Evolutionary conservation across 1,140 invertebrate genomes (phyloP).

Genomic region (Penaeus indicus): DNA sequence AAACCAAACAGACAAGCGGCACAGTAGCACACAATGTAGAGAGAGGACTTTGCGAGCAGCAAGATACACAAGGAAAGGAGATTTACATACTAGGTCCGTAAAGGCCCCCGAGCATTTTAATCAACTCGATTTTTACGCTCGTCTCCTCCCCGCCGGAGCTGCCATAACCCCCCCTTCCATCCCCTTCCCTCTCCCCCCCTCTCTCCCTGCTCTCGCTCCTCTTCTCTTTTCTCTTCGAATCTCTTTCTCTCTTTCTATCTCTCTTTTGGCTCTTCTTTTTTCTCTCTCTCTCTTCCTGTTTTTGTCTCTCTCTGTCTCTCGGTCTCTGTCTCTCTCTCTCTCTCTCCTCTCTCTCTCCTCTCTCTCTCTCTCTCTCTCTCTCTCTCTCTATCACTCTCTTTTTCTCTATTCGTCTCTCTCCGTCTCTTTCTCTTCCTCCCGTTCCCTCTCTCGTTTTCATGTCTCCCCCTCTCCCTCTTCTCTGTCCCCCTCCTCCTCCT

Average conservation of each 20-base stretch:
- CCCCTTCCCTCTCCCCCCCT: not conserved
- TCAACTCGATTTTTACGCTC: slow-evolving; percentile 52
- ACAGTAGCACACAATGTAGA: slow-evolving; percentile 36
- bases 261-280: too few species aligned
- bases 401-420: not conserved
- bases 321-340: not conserved
- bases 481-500: not conserved
- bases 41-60: not conserved
- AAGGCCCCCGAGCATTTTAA: slow-evolving; percentile 50
- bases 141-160: slow-evolving; percentile 15
- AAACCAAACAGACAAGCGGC: not conserved
- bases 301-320: too few species aligned
- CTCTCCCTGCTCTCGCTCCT: not conserved
- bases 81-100: slow-evolving; percentile 45
- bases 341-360: too few species aligned
- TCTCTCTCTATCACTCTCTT: not conserved
- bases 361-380: not conserved
- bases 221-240: not conserved
- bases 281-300: too few species aligned
- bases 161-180: not conserved
- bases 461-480: not conserved
- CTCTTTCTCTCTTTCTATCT: too few species aligned
- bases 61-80: slow-evolving; percentile 46
- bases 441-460: not conserved
- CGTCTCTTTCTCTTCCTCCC: not conserved